Conservation (phyloP, 92 coral and sea anemone species). For the Zoanthus gigantus region DNA sequence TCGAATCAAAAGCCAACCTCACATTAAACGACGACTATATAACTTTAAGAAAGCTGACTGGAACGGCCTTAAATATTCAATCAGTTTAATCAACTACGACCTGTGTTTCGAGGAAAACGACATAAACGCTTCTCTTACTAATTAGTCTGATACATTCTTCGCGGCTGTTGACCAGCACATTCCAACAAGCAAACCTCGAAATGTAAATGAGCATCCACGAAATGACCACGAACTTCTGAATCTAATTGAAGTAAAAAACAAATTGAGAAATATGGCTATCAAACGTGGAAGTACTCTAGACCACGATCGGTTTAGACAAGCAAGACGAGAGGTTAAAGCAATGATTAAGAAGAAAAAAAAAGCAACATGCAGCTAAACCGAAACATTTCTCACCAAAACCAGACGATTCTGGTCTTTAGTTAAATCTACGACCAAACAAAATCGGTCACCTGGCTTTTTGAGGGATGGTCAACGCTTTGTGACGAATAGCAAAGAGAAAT, state of each 20-base stretch:
- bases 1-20: too few species aligned
- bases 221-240: conserved; percentile 24
- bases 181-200: conserved; percentile 53
- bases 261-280: too few species aligned
- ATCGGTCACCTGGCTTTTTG: conserved; percentile 41
- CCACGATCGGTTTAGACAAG: too few species aligned
- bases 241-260: too few species aligned
- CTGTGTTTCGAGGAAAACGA: conserved; percentile 51
- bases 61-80: conserved; percentile 57
- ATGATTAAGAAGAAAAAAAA: conserved; percentile 50
- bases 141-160: conserved; percentile 57
- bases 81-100: conserved; percentile 50
- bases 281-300: too few species aligned
- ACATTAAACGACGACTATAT: too few species aligned
- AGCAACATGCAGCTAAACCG: conserved; percentile 33
- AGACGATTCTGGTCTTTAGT: conserved; percentile 62
- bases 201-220: conserved; percentile 55
- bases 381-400: conserved; percentile 45
- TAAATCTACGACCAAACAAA: conserved; percentile 58
- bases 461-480: conserved; percentile 60
- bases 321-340: conserved; percentile 8
- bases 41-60: conserved; percentile 54
- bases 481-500: conserved; percentile 39
- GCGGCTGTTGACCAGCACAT: conserved; percentile 57
- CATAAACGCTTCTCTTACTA: conserved; percentile 54